Base-by-base conservation (phyloP, 1,140 invertebrate species). In the Babylonia areolata region DNA sequence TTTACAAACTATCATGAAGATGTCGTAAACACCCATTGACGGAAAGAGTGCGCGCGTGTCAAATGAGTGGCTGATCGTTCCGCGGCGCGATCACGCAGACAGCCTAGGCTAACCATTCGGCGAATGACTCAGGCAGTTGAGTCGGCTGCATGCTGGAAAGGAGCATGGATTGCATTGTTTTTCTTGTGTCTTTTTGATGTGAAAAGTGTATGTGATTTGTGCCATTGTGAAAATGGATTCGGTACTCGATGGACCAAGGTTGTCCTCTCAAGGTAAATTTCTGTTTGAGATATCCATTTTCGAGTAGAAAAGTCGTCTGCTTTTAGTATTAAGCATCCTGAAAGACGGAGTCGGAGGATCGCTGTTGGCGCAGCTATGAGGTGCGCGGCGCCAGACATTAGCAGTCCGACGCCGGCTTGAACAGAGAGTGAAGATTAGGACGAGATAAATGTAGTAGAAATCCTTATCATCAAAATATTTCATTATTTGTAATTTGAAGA, bases 121-220 rank as follows among this genome's bases (percentile, higher is more conserved):
- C 58, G 78, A 51, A 73, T 84, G 82, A 84, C 64, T 84, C 82
- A 83, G 81, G 33, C 81, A 73, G 82, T 69, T 69, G 81, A 82
- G 81, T 73, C 28, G 58, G 78, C 42, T 35, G 78, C 78, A 58
- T n/a, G n/a, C 42, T 20, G 78, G 28, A 77, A 77, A 9, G 20
- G 75, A 23, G 75, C 40, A 77, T 77, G 42, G 78, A 31, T 80
- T 80, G 78, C 78, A 40, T 80, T 54, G 78, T 80, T 80, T 80
- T 31, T 54, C 78, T 80, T 33, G 78, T 80, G 78, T 54, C 78
- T 80, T 80, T 54, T 80, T 54, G 2, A 37, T 77, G 75, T 77
- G 37, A 77, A 73, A 73, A 73, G 71, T 73, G 71, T 73, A 17
- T 73, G 71, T 73, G 71, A 73, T 73, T 54, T 80, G 78, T 80